A percentile compares a stretch with the other conserved stretches of the same genome.
phyloP scores from a whole-genome alignment of 2,888 invertebrate genomes.

The Scotopteryx bipunctaria region DNA sequence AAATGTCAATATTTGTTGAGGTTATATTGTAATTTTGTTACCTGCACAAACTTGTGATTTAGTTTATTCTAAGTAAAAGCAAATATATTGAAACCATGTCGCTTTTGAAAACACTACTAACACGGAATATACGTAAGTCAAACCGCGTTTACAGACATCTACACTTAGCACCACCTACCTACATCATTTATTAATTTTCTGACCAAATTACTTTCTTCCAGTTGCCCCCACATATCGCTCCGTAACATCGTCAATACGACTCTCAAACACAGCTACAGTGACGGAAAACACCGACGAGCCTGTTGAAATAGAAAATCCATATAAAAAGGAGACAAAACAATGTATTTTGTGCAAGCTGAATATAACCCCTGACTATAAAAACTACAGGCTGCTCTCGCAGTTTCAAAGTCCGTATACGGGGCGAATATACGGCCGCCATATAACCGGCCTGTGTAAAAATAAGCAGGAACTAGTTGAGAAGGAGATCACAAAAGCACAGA shows the following conservation, averaged over 20 bases:
- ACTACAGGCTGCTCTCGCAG: slow-evolving; percentile 94
- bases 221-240: slow-evolving; percentile 50
- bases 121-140: slow-evolving; percentile 54
- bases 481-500: slow-evolving; percentile 90
- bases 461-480: slow-evolving; percentile 90
- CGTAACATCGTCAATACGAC: slow-evolving; percentile 44
- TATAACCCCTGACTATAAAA: slow-evolving; percentile 95
- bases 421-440: slow-evolving; percentile 94
- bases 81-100: slow-evolving; percentile 47
- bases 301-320: slow-evolving; percentile 90
- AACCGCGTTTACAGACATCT: background rate
- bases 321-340: slow-evolving; percentile 85
- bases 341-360: slow-evolving; percentile 94
- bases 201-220: slow-evolving; percentile 43
- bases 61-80: too few relatives aligned
- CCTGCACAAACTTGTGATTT: too few relatives aligned
- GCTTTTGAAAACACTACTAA: slow-evolving; percentile 51
- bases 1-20: too few relatives aligned
- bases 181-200: background rate
- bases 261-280: slow-evolving; percentile 21
- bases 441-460: slow-evolving; percentile 94
- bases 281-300: slow-evolving; percentile 67
- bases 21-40: too few relatives aligned
- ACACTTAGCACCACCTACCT: background rate
- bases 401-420: slow-evolving; percentile 98